phyloP scores from a whole-genome alignment of 1,140 invertebrate genomes.

The Scaptodrosophila lebanonensis region DNA sequence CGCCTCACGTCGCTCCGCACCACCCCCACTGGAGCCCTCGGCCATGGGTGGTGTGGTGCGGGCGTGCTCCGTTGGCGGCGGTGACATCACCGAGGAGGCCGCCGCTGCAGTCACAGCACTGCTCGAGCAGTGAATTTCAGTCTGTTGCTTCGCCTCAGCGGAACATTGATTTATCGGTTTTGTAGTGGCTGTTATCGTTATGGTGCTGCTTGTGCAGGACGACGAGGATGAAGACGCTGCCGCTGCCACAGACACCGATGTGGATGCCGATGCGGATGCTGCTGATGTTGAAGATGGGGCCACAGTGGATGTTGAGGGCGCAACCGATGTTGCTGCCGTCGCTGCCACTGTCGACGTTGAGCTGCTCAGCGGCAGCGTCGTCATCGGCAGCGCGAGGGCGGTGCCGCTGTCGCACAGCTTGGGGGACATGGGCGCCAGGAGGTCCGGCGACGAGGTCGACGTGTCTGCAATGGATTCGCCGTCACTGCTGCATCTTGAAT shows the following conservation, averaged over 20 bases:
- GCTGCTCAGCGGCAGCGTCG: slow-evolving; percentile 64
- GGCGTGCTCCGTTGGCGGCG: slow-evolving; percentile 65
- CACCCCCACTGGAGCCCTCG: neutral
- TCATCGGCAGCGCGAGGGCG: slow-evolving; percentile 67
- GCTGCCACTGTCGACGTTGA: slow-evolving; percentile 37
- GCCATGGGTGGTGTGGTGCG: slow-evolving; percentile 37
- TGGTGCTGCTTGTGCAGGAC: slow-evolving; percentile 41
- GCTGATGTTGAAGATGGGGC: slow-evolving; percentile 39
- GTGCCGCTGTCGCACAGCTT: slow-evolving; percentile 81
- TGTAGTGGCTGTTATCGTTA: slow-evolving; percentile 18
- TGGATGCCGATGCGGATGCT: slow-evolving; percentile 25
- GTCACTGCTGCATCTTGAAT: slow-evolving; percentile 96
- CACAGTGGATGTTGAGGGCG: slow-evolving; percentile 37
- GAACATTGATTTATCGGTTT: slow-evolving; percentile 3
- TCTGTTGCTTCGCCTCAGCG: slow-evolving; percentile 50
- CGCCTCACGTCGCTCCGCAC: neutral
- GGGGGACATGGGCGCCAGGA: slow-evolving; percentile 86
- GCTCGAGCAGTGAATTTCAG: slow-evolving; percentile 72
- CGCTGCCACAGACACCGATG: slow-evolving; percentile 8
- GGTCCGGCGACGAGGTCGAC: slow-evolving; percentile 90
- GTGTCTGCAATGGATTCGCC: slow-evolving; percentile 94
- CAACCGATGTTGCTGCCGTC: slow-evolving; percentile 17
- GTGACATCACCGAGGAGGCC: slow-evolving; percentile 70
- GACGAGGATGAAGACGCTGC: slow-evolving; percentile 16
- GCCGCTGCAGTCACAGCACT: slow-evolving; percentile 53